Conservation (phyloP, 2,113 vertebrate species). For the Anolis carolinensis region DNA sequence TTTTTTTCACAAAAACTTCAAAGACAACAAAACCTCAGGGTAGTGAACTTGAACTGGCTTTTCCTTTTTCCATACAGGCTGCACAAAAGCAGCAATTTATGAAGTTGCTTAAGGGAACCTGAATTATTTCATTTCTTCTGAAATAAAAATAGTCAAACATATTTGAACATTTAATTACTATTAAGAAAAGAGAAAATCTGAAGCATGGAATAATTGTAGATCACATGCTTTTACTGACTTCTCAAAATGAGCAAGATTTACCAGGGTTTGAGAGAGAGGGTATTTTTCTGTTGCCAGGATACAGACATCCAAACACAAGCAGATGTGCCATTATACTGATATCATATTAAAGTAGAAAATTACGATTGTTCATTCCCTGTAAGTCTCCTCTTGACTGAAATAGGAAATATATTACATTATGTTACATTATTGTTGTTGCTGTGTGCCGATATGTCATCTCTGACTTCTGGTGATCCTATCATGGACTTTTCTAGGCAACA, state of each 20-base stretch:
- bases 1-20: neutral
- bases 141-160: neutral
- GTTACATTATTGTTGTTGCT: neutral
- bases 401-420: neutral
- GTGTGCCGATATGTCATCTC: no score
- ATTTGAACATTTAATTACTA: conserved; percentile 19
- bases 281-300: conserved; percentile 37
- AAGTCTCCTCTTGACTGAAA: neutral
- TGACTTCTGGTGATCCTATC: no score
- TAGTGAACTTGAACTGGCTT: neutral
- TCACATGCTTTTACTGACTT: neutral
- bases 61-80: neutral
- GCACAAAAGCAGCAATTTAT: neutral
- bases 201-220: conserved; percentile 9
- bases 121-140: conserved; percentile 21
- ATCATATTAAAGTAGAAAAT: neutral
- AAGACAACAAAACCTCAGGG: neutral
- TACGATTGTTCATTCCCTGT: neutral
- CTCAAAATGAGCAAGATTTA: neutral
- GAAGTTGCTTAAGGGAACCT: neutral
- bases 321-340: conserved; percentile 14
- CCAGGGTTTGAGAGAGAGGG: fast-evolving
- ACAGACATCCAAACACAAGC: conserved; percentile 13
- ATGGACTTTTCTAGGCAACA: no score
- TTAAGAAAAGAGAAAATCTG: neutral